Evolutionary conservation across 2,797 vertebrate species (phyloP), one percentile per base, ranked within the genome.

Genomic region (Takifugu rubripes): DNA sequence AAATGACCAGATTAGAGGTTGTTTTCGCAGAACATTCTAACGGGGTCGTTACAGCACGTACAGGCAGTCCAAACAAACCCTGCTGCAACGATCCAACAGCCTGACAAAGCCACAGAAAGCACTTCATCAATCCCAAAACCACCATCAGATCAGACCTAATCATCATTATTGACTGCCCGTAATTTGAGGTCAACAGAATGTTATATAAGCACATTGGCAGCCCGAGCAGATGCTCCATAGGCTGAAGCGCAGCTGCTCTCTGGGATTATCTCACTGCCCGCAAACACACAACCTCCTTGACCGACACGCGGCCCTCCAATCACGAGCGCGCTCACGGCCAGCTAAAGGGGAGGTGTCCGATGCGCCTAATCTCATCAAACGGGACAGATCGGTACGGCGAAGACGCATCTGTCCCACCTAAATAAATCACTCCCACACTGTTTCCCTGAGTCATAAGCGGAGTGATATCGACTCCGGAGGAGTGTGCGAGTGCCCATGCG

Each of bases 341-440:
- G 62, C 76, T 72, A 77, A 58, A 54, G 36, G 31, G 70, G 66
- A 85, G 76, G 79, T 84, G 81, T 83, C 74, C 57, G 51, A 25
- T 55, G 77, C 69, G 75, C 77, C 63, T 84, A 85, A 87, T 87
- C 80, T 68, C 66, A 82, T 85, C 80, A 70, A n/a, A 14, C 46
- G 5, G 56, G 59, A 56, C 70, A 72, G 75, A 79, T 74, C 50
- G 36, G 43, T 61, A 56, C 56, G 67, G 60, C 66, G 76, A 47
- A 56, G 68, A 72, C 73, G 64, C 87, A 88, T 87, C 85, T 89
- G 82, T 84, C 82, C 61, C 63, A 65, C 70, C 83, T 64, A 75
- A 70, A 85, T 78, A 74, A 83, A 78, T 83, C 72, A 71, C 81
- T 73, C 77, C 64, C 75, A 74, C 81, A 58, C 64, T 27, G 44